These are phyloP conservation scores for Hirtodrosophila confusa DNA, from an alignment of 2,888 invertebrate species.

Conservation along the genomic window DNA sequence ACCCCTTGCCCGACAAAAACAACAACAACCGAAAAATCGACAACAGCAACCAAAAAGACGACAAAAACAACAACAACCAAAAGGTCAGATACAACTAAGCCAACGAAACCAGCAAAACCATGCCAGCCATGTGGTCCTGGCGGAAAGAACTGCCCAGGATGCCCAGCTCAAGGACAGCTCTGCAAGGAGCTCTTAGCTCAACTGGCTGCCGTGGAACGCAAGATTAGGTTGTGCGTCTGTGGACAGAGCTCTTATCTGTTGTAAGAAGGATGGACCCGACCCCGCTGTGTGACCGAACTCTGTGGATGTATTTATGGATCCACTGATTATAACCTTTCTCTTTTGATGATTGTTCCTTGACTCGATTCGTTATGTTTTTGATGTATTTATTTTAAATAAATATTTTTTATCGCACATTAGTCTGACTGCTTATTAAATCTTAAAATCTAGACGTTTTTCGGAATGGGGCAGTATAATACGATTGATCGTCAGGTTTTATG, in stretches of 20 bases:
- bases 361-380: too few relatives aligned
- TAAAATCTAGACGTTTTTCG: too few relatives aligned
- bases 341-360: too few relatives aligned
- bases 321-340: too few relatives aligned
- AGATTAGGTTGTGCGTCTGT: constrained; percentile 40
- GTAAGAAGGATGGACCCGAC: not conserved
- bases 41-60: not conserved
- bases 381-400: too few relatives aligned
- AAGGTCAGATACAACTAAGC: not conserved
- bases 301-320: too few relatives aligned
- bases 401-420: too few relatives aligned
- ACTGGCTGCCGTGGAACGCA: not conserved
- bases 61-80: not conserved
- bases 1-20: too few relatives aligned
- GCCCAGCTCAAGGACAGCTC: constrained; percentile 1
- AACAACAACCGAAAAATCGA: not conserved
- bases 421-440: too few relatives aligned
- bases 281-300: too few relatives aligned
- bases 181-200: constrained; percentile 9
- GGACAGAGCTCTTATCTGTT: not conserved
- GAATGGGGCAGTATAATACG: too few relatives aligned
- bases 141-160: constrained; percentile 19
- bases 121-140: constrained; percentile 40
- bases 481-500: too few relatives aligned
- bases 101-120: constrained; percentile 3